Base-by-base conservation (phyloP, 2,888 invertebrate species). In the Eilema sororculum region DNA sequence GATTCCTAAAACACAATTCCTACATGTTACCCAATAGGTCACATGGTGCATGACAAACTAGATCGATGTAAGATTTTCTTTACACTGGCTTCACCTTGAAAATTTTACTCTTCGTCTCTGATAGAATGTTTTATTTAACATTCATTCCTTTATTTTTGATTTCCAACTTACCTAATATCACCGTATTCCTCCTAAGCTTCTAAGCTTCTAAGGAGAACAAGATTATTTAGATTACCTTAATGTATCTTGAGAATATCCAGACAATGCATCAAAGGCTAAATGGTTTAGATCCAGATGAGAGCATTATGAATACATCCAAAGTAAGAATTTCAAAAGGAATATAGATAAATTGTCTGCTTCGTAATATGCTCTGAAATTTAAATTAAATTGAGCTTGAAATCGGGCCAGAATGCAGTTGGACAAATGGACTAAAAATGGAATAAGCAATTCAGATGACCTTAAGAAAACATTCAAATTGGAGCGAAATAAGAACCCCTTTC, bases 241-340 rank as follows among this genome's bases (percentile, higher is more conserved):
- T 85, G 84, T 79, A 85, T 82, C 76, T 84, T 89, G 89, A 90
- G 77, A 80, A 78, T 87, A 86, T 80, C 86, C 89, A 84, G 76
- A 72, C 77, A 73, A 68, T 74, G 74, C 72, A 76, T 75, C 74
- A 75, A 76, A 66, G 70, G 63, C 67, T 65, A 74, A 72, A 68
- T 70, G 76, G 77, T 77, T 74, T 76, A 78, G 74, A 77, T 81
- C 73, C 75, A 78, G 69, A 76, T 81, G 59, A 24, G 57, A 71
- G 33, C 30, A 37, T 70, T 64, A 70, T n/a, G 33, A 58, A 63
- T 37, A 65, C 20, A 52, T 65, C 0, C n/a, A 33, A 28, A 69
- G 70, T 30, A 37, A 68, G 76, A 81, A 73, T 68, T 30, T 24
- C 62, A 37, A 24, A 62, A 12, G 16, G 52, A 52, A 46, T 37